Evolutionary conservation across 2,797 vertebrate species (phyloP), one percentile per base, ranked within the genome.

Genomic region (Gymnoscopelus microlampas): DNA sequence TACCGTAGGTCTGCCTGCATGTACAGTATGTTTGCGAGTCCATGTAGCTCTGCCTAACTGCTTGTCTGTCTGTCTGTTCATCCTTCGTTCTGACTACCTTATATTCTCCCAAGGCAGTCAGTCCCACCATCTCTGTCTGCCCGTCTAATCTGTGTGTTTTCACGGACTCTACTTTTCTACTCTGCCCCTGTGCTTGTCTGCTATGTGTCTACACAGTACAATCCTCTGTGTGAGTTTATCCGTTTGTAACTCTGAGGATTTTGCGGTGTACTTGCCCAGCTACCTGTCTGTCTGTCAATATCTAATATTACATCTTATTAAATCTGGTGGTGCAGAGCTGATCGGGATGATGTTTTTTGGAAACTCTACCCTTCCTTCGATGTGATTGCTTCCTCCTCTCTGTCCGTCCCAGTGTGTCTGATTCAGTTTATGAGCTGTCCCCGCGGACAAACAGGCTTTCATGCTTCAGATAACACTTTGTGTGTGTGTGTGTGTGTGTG

Each of bases 341-440:
- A 80, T 82, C 66, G 1, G 61, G 56, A 72, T 87, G 74, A 10
- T 44, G 39, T 44, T 86, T 86, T 82, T 73, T 84, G 74, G 81
- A 88, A 84, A 87, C 69, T 71, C 49, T 54, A 68, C 78, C 68
- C 54, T 44, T 8, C 39, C 2, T 44, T 63, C 23, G 24, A 76
- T 82, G 80, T 77, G 77, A 82, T 71, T 81, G 74, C 66, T 74
- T 80, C 81, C 80, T 84, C 15, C 12, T 79, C 76, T 83, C 76
- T 56, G 64, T 71, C 68, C 71, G 80, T 68, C 51, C 53, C 80
- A 79, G 84, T 85, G 79, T 71, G 71, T 67, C 74, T 86, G 86
- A 86, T 74, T 88, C 87, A 84, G 64, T 85, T 85, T 77, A 79
- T 77, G 81, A 89, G 79, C 60, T 6, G 48, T 86, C 70, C 70